Percentiles rank a stretch among this genome's conserved stretches.
phyloP scores from a whole-genome alignment of 2,113 vertebrate species.

The Pyrgilauda ruficollis region DNA sequence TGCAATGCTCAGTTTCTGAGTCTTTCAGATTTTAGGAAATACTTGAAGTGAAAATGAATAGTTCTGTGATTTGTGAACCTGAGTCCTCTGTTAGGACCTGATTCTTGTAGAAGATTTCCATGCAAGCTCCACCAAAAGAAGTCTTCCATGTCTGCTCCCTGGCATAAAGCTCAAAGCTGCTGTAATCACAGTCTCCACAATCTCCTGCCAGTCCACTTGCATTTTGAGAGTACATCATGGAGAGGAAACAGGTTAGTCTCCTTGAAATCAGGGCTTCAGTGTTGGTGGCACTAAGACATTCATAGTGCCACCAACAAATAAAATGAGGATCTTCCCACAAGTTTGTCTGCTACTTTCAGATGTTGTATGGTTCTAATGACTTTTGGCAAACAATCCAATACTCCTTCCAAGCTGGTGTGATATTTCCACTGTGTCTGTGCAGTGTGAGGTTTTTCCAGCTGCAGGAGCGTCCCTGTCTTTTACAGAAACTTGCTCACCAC shows the following conservation, averaged over 20 bases:
- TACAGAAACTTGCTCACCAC: not conserved
- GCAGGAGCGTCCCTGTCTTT: not conserved
- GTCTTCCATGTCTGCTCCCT: not conserved
- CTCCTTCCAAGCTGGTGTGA: not conserved
- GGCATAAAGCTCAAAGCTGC: not conserved
- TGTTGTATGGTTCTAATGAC: not conserved
- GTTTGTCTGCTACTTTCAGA: not conserved
- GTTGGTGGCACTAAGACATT: not conserved
- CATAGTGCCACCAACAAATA: not conserved
- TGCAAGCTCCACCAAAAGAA: not conserved
- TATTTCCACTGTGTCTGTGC: not conserved
- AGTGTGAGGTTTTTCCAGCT: not conserved
- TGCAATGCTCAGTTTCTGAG: slow-evolving; percentile 30
- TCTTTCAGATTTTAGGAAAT: slow-evolving; percentile 7
- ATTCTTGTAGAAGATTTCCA: not conserved
- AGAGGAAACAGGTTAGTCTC: no score
- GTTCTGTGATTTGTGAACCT: not conserved
- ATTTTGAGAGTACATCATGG: not conserved
- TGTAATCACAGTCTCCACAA: not conserved
- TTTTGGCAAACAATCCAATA: not conserved
- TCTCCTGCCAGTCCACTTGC: not conserved
- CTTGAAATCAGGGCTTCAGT: not conserved
- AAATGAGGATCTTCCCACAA: not conserved
- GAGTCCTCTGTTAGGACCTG: not conserved
- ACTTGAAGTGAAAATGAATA: not conserved